Base-by-base conservation (phyloP, 1,140 invertebrate species). In the Rhopalosiphum maidis region DNA sequence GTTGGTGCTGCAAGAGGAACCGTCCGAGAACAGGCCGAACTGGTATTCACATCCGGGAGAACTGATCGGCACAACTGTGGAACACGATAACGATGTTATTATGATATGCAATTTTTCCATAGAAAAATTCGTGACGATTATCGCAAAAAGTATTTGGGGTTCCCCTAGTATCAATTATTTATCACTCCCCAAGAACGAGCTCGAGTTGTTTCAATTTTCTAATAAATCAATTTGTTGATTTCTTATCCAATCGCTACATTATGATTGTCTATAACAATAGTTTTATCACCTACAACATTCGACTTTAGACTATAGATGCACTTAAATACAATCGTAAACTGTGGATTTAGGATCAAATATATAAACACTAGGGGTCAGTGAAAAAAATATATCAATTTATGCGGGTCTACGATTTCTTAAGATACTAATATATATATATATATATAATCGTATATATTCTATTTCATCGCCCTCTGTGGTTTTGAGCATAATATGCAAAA, bases 21-120 rank as follows among this genome's bases (percentile, higher is more conserved):
- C 97, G 87, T 97, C 97, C 0, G 97, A 97, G 95, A 98, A 99
- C 93, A 99, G 96, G 21, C 98, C 98, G 95, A 98, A 99, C 95
- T 97, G 97, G 95, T 97, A 98, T 94, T 98, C 97, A 95, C 98
- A 99, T 94, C 97, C 97, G 1, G 97, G 97, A 25, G 96, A 96
- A 22, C 97, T 97, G 94, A 97, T 96, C 25, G 98, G 97, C 2
- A 96, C 97, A 94, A 97, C 98, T 98, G 95, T n/a, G 54, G 46
- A 37, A 85, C 2, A 85, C 0, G 48, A n/a, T 25, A 46, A n/a
- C 11, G 18, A 83, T 22, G 37, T 37, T 21, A 83, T 37, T 37
- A 37, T 37, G 30, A 25, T 6, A 30, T n/a, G 3, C 9, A 83
- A 23, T 46, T 1, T 11, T 86, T 46, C 11, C 37, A 0, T 30